A percentile compares a stretch with the other conserved stretches of the same genome.
Conservation (phyloP, 2,888 invertebrate species). For the Cyrtodaria siliqua region DNA sequence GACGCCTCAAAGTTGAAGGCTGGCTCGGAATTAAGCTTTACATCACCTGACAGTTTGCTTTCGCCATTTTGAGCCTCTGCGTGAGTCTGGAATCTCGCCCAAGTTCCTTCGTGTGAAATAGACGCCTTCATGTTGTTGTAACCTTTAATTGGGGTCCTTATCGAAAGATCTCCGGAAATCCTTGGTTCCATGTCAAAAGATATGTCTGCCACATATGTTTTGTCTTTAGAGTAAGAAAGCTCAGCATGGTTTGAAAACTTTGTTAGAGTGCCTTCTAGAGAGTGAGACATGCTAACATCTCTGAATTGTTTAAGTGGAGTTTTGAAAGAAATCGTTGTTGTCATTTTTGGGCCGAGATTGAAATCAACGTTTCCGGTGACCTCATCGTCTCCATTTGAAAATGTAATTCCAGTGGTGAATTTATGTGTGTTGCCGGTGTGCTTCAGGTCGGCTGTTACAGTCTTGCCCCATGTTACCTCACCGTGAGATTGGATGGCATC, state of each 20-base stretch:
- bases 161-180: slow-evolving; percentile 1
- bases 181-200: slow-evolving; percentile 7
- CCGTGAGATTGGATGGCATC: slow-evolving; percentile 31
- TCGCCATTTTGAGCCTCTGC: slow-evolving; percentile 30
- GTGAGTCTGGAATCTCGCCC: slow-evolving; percentile 22
- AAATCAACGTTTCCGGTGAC: slow-evolving; percentile 25
- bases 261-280: slow-evolving; percentile 26
- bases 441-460: slow-evolving; percentile 22
- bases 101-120: slow-evolving; percentile 36
- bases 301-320: slow-evolving; percentile 32
- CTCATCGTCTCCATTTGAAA: slow-evolving; percentile 14
- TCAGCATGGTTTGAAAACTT: slow-evolving; percentile 33
- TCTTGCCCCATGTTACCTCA: slow-evolving; percentile 29
- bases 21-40: slow-evolving; percentile 26
- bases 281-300: slow-evolving; percentile 20
- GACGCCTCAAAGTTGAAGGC: slow-evolving; percentile 22
- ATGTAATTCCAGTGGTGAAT: slow-evolving; percentile 20
- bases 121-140: slow-evolving; percentile 29
- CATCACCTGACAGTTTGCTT: slow-evolving; percentile 14
- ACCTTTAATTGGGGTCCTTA: slow-evolving; percentile 44
- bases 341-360: slow-evolving; percentile 20
- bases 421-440: slow-evolving; percentile 13
- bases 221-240: slow-evolving; percentile 21
- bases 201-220: slow-evolving; percentile 23
- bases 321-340: slow-evolving; percentile 19